These are phyloP conservation scores for Polyploca ridens DNA, from an alignment of 2,888 invertebrate genomes.

Conservation along the genomic window DNA sequence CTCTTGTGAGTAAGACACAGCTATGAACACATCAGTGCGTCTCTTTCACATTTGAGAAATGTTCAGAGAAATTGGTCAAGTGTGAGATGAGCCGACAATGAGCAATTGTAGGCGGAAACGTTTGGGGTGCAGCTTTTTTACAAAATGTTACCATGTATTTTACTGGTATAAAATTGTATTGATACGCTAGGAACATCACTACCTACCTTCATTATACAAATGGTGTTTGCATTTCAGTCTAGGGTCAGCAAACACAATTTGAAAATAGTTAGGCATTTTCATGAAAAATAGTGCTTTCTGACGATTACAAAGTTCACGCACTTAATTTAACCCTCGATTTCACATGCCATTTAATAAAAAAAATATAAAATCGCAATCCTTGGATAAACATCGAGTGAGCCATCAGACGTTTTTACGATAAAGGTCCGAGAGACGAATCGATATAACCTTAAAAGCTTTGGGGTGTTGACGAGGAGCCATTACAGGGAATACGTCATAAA, in stretches of 20 bases:
- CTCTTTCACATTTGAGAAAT: conserved; percentile 30
- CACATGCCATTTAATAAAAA: not conserved
- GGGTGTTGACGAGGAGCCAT: conserved; percentile 37
- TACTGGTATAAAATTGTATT: not conserved
- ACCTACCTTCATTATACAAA: no score
- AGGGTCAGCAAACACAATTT: not conserved
- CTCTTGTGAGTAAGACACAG: conserved; percentile 26
- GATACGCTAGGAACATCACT: not conserved
- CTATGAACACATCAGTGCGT: conserved; percentile 26
- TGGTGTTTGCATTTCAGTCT: not conserved
- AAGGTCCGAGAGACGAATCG: conserved; percentile 37
- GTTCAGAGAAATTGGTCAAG: conserved; percentile 32
- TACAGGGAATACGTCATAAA: conserved; percentile 41
- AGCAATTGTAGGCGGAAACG: conserved; percentile 45
- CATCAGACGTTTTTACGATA: conserved; percentile 28
- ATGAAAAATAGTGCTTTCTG: not conserved
- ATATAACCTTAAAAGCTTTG: conserved; percentile 52
- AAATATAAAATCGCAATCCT: conserved; percentile 15
- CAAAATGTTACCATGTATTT: not conserved
- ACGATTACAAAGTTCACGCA: not conserved
- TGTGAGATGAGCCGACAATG: conserved; percentile 32
- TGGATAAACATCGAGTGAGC: conserved; percentile 22
- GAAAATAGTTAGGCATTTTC: not conserved
- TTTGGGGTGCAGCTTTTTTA: conserved; percentile 21
- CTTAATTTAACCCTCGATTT: not conserved